Base-by-base conservation (phyloP, 2,797 vertebrate species). In the Cichlasoma orientale region DNA sequence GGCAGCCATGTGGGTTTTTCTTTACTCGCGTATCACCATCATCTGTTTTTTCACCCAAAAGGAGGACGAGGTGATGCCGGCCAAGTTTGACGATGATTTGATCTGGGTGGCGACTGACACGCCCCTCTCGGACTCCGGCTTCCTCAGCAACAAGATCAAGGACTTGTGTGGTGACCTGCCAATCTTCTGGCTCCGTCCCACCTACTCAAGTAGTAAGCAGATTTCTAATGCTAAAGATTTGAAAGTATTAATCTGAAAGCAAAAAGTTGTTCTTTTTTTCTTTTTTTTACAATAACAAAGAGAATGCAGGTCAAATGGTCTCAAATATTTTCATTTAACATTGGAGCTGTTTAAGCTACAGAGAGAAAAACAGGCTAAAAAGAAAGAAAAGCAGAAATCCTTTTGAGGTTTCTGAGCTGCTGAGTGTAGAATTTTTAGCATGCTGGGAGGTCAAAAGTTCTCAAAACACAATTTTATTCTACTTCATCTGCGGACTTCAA, bases 41-140 rank as follows among this genome's bases (percentile, higher is more conserved):
- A 52, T 58, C 33, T 18, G 21, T 29, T 68, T 33, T 72, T 33
- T 1, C 11, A 29, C 27, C 54, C 27, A 38, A 25, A 66, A 95
- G 98, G 97, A 97, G 93, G 98, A 98, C 85, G 97, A 97, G 94
- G 96, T 97, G 91, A 97, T 98, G 95, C 97, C 97, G 11, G 97
- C 96, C 89, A 97, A 96, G 93, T 97, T 97, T 79, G 98, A 98
- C 56, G 97, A 98, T 73, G 96, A 97, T 80, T 96, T 98, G 80
- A 96, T 98, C 91, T 98, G 97, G 97, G 97, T 98, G 90, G 96
- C 97, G 69, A 94, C 95, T 31, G 96, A 95, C 3, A 86, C 96
- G 57, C 97, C 98, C 8, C 93, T 99, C 80, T 96, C 97, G 10
- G 96, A 97, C 91, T 95, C 92, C 70, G 90, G 94, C 86, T 98